Evolutionary conservation across 92 coral and sea anemone species (phyloP).

Genomic region (Paramuricea clavata): DNA sequence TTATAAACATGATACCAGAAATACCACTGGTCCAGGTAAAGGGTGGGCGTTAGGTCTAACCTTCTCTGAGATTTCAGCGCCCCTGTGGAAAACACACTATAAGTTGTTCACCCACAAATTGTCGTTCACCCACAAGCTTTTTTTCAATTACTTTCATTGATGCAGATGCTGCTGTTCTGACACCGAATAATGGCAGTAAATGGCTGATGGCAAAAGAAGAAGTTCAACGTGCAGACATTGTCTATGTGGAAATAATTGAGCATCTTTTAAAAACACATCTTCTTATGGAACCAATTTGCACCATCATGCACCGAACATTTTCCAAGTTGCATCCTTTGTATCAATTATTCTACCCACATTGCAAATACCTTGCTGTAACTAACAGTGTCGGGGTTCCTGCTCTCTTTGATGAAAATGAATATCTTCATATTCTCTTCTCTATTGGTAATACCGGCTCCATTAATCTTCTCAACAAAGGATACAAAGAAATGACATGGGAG

Average conservation of each 20-base stretch:
- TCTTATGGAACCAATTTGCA: slow-evolving; percentile 93
- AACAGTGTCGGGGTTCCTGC: slow-evolving; percentile 25
- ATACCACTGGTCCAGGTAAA: too few relatives aligned
- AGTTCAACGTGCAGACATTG: too few relatives aligned
- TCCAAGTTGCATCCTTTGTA: slow-evolving; percentile 58
- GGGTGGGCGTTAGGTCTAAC: too few relatives aligned
- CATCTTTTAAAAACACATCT: slow-evolving; percentile 91
- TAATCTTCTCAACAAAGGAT: slow-evolving; percentile 47
- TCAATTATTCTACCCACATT: slow-evolving; percentile 30
- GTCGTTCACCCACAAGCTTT: too few relatives aligned
- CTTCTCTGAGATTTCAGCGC: too few relatives aligned
- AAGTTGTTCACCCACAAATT: background rate
- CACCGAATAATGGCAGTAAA: slow-evolving; percentile 82
- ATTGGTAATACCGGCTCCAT: slow-evolving; percentile 41
- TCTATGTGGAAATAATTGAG: slow-evolving; percentile 89
- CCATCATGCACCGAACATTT: slow-evolving; percentile 77
- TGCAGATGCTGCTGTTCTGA: slow-evolving; percentile 80
- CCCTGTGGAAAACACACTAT: too few relatives aligned
- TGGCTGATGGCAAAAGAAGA: slow-evolving; percentile 89
- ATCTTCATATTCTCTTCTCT: background rate
- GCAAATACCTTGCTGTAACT: slow-evolving; percentile 18
- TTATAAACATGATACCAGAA: too few relatives aligned
- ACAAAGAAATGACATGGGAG: slow-evolving; percentile 37
- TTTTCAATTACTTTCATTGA: too few relatives aligned
- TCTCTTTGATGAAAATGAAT: background rate